Base-by-base conservation (phyloP, 2,797 vertebrate genomes). In the Anomalospiza imberbis region DNA sequence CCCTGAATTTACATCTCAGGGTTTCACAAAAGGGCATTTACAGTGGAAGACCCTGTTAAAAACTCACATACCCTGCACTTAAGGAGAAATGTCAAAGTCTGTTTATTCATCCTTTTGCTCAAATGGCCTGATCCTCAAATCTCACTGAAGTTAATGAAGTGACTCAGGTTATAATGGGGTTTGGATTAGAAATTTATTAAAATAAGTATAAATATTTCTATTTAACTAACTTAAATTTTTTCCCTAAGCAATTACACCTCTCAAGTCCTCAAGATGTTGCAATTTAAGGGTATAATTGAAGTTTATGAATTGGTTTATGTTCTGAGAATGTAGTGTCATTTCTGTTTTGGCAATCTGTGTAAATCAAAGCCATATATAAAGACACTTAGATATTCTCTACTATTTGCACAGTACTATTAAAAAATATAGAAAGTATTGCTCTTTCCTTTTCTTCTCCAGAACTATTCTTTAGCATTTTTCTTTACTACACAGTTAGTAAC, bases 1-100 rank as follows among this genome's bases (percentile, higher is more conserved):
- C 36, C 45, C 67, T 44, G 28, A 78, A 93, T 95, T 96, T 94
- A 78, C 85, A 88, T 81, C 63, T 84, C 70, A 42, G 60, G 10
- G 10, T 55, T 95, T 84, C 87, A 88, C 21, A 54, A 78, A 88
- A 81, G 48, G 54, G 15, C 29, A 50, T 60, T 88, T 71, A 38
- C 57, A 60, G 51, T 47, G 48, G n/a, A 91, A 86, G 38, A 70
- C 34, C 8, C 2, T 15, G 45, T 12, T 88, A 70, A 84, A 79
- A 73, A 5, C 7, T 44, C 40, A 26, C 21, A 74, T 36, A 31
- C 7, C 7, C 22, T 65, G 38, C 5, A 38, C 10, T 47, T 24
- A 44, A 45, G 79, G 22, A 81, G 34, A 67, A 82, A 70, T 57
- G 12, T n/a, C 18, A 19, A 76, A 55, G 20, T 57, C 51, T 90